Evolutionary conservation across 2,113 vertebrate genomes (phyloP), one percentile per base, ranked within the genome.

Genomic region (Marmota flaviventris): DNA sequence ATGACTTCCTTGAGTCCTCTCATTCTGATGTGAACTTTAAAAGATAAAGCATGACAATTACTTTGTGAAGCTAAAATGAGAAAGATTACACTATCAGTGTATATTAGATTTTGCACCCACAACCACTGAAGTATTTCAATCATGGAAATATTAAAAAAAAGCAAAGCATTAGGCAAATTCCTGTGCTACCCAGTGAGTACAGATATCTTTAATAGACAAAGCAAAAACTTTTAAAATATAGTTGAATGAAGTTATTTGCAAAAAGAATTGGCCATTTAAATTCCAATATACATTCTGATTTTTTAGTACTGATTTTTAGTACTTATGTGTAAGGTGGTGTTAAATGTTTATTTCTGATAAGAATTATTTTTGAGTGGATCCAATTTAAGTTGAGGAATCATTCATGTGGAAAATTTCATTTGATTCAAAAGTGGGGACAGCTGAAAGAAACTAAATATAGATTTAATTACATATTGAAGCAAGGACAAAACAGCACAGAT

Each of bases 381-480:
- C 42, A 70, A 76, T 91, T 94, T 79, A 97, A 63, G 27, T 91
- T 76, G 42, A 76, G 73, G 37, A 90, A 79, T 56, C 45, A 72
- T 83, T 95, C 34, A 69, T 53, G 75, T 58, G 65, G 92, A 86
- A 73, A 65, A n/a, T 61, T 92, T 89, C 37, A 53, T 95, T 93
- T 93, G 85, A 85, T 63, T 94, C 58, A 88, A 77, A 93, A 95
- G 93, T 77, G 51, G 87, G 86, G 53, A 79, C 86, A 97, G 89
- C 81, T 97, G 89, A 94, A 96, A 78, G 82, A 88, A 90, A 94
- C 84, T 76, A 94, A 85, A 67, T 81, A 69, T 91, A 73, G 77
- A 73, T 94, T 95, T 93, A 97, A 97, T 95, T 84, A 91, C 73
- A 72, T 32, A 97, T 89, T 97, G 92, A 97, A 63, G 16, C 42